A percentile compares a stretch with the other conserved stretches of the same genome.
Conservation (phyloP, 1,140 invertebrate genomes). For the Tetramorium parvispinum region DNA sequence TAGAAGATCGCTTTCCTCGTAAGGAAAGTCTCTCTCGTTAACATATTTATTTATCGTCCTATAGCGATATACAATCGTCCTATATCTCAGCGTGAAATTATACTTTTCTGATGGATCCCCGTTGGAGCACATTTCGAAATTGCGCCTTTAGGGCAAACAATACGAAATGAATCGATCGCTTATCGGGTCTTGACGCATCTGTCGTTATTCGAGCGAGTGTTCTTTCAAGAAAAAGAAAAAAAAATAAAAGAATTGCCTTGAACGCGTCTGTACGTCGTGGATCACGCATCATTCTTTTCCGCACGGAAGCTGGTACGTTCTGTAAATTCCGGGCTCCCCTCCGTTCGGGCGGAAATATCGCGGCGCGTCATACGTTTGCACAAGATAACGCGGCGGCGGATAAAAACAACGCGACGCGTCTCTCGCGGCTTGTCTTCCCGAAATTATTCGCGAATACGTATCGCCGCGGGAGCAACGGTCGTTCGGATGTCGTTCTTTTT, state of each 20-base stretch:
- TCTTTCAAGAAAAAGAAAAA: slow-evolving; percentile 4
- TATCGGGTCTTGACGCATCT: background rate
- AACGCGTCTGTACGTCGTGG: background rate
- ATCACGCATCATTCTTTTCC: background rate
- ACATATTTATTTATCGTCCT: too few species aligned
- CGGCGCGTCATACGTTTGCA: slow-evolving; percentile 7
- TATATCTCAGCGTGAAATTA: background rate
- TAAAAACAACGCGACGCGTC: slow-evolving; percentile 6
- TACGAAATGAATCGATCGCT: background rate
- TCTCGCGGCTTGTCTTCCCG: background rate
- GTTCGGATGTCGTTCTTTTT: background rate
- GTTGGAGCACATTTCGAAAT: background rate
- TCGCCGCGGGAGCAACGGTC: background rate
- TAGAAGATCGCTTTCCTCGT: background rate
- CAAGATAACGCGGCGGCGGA: slow-evolving; percentile 25
- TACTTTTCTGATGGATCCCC: background rate
- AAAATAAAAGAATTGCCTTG: background rate
- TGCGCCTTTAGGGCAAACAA: background rate
- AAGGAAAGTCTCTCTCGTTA: background rate
- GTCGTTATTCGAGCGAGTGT: background rate
- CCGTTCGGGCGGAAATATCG: slow-evolving; percentile 1
- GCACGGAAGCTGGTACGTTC: background rate
- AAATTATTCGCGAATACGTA: background rate
- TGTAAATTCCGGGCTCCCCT: background rate
- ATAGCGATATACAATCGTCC: too few species aligned